phyloP scores from a whole-genome alignment of 1,140 invertebrate species.

The Phocides pigmalion region DNA sequence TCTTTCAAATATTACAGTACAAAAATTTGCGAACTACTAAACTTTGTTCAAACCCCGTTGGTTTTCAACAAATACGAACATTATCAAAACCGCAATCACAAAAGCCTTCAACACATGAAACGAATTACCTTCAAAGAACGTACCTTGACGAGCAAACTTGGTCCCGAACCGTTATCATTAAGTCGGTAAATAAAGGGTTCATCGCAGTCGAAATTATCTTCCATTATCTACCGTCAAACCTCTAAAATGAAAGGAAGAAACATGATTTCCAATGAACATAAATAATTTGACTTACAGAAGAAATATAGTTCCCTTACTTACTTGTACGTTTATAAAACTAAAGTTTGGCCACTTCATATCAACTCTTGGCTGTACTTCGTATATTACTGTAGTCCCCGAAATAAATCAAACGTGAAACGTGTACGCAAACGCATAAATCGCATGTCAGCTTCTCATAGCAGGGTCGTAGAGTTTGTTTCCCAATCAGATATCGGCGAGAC shows the following conservation, averaged over 20 bases:
- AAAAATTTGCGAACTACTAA: too few species aligned
- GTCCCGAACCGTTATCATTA: slow-evolving; percentile 90
- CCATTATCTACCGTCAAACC: slow-evolving; percentile 38
- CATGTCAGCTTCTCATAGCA: slow-evolving; percentile 52
- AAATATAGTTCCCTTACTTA: neutral
- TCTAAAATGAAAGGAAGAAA: slow-evolving; percentile 11
- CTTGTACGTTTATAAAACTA: slow-evolving; percentile 14
- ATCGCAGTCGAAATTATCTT: slow-evolving; percentile 68
- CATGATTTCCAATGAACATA: neutral
- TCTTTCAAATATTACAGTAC: too few species aligned
- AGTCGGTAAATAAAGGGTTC: slow-evolving; percentile 89
- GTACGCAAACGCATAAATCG: slow-evolving; percentile 47
- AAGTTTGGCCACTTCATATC: slow-evolving; percentile 33
- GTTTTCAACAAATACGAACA: too few species aligned
- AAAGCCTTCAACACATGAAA: neutral
- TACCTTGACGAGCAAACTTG: slow-evolving; percentile 90
- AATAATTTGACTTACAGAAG: slow-evolving; percentile 2
- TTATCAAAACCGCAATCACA: neutral
- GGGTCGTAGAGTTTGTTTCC: slow-evolving; percentile 41
- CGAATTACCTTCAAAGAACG: slow-evolving; percentile 1
- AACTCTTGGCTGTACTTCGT: slow-evolving; percentile 16
- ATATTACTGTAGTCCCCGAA: slow-evolving; percentile 18
- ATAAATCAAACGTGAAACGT: slow-evolving; percentile 25
- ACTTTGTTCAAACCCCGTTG: too few species aligned
- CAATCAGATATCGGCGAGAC: slow-evolving; percentile 40